These are phyloP conservation scores for Perithous albicinctus DNA, from an alignment of 2,888 invertebrate species.

Conservation along the genomic window DNA sequence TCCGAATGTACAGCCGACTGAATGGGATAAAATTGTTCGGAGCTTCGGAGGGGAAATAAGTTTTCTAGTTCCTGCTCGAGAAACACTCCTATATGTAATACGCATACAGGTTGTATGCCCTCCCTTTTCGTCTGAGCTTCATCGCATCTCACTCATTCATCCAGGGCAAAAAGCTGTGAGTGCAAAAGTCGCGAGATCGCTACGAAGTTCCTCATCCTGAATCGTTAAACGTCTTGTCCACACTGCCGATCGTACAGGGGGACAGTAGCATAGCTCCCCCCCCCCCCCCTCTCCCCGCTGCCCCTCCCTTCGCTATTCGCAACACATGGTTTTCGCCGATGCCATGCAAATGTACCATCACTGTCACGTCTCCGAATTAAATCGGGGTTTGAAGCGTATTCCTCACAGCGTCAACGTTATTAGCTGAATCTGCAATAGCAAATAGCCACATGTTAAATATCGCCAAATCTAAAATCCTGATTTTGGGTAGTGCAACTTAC, in stretches of 20 bases:
- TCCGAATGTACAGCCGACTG: neutral
- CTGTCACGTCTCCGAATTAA: too few relatives aligned
- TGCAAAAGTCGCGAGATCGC: constrained; percentile 54
- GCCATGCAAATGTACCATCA: too few relatives aligned
- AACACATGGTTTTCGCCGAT: too few relatives aligned
- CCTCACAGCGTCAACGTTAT: too few relatives aligned
- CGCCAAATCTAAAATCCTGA: neutral
- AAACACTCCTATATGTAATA: constrained; percentile 18
- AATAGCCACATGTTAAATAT: too few relatives aligned
- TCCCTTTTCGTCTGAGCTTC: constrained; percentile 33
- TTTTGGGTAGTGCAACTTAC: neutral
- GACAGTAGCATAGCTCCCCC: too few relatives aligned
- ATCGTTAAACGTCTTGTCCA: constrained; percentile 33
- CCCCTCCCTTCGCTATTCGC: too few relatives aligned
- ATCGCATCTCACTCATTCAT: constrained; percentile 13
- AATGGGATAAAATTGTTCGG: constrained; percentile 40
- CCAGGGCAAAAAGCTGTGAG: constrained; percentile 16
- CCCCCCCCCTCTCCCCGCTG: too few relatives aligned
- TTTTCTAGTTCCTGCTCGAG: constrained; percentile 28
- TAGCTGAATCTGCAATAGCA: too few relatives aligned
- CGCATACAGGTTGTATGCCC: neutral
- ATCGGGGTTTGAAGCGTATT: too few relatives aligned
- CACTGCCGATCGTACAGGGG: too few relatives aligned
- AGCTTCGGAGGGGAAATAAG: constrained; percentile 26
- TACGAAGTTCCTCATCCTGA: constrained; percentile 38